Evolutionary conservation across 92 coral and sea anemone species (phyloP), one percentile per base, ranked within the genome.

Genomic region (Actinernus sp.): DNA sequence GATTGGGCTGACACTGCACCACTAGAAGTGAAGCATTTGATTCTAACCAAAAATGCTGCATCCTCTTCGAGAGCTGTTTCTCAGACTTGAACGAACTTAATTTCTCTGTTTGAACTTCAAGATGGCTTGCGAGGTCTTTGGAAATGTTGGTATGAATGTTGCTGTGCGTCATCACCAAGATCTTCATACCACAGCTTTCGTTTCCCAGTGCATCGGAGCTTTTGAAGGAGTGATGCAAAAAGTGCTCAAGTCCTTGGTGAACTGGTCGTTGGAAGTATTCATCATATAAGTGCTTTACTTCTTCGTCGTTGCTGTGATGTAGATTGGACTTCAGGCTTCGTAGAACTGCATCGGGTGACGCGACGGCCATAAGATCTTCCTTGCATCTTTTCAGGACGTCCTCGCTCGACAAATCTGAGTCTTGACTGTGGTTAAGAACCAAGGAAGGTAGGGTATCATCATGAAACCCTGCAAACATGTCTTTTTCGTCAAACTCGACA

Each of bases 61-160:
- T 60, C 77, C 86, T 64, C 37, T 74, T 89, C 3, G 97, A 82
- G 49, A 94, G 59, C 34, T 94, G 92, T 56, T 94, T 94, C 33
- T 94, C 97, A 2, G 98, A 94, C 79, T 87, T 94, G 58, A 87
- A 94, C 27, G 97, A 90, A 49, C 98, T 72, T 2, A 94, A 88
- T 57, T 92, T 88, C 64, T 90, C 95, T 25, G 77, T 49, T 63
- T 94, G 98, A 23, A 88, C 82, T 26, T 29, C 30, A 14, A 91
- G 19, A 19, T 78, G 41, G 11, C 82, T 86, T 18, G 71, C 84
- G 34, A 94, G 76, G 43, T 83, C 84, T 34, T 87, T 75, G 23
- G 72, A 53, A n/a, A 94, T 73, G 36, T 83, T 86, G 21, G 88
- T 69, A 61, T 90, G 89, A 58, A 93, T 76, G 74, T 79, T 90